These are phyloP conservation scores for Sebastes fasciatus DNA, from an alignment of 2,113 vertebrate species.

Conservation along the genomic window DNA sequence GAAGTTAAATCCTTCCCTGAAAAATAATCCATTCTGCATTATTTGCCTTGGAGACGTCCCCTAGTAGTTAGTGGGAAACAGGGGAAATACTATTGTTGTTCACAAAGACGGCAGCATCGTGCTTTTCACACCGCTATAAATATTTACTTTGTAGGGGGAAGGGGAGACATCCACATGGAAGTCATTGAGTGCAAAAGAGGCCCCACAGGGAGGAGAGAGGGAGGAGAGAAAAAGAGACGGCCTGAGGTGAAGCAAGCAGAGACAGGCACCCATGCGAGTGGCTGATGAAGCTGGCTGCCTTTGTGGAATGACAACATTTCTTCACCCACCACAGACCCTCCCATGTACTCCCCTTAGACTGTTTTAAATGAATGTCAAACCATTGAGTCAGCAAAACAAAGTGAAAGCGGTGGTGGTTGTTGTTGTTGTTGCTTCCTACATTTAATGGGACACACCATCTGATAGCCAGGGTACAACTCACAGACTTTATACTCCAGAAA, in stretches of 20 bases:
- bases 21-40: constrained; percentile 30
- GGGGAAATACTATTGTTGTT: constrained; percentile 41
- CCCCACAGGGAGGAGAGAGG: constrained; percentile 34
- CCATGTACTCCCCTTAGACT: constrained; percentile 14
- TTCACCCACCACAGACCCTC: constrained; percentile 13
- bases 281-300: constrained; percentile 30
- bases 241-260: constrained; percentile 38
- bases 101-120: constrained; percentile 36
- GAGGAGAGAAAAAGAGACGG: constrained; percentile 6
- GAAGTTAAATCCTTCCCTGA: constrained; percentile 31
- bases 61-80: constrained; percentile 19
- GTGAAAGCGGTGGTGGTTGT: not conserved
- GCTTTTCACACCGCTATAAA: constrained; percentile 51
- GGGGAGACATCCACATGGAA: constrained; percentile 56
- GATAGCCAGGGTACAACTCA: constrained; percentile 1
- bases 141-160: constrained; percentile 64
- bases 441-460: not conserved
- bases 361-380: constrained; percentile 35
- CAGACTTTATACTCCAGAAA: constrained; percentile 10
- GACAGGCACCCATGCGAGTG: constrained; percentile 38
- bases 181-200: constrained; percentile 66
- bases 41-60: constrained; percentile 39
- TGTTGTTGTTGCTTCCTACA: constrained; percentile 15
- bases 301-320: constrained; percentile 52
- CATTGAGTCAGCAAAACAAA: constrained; percentile 26